These are phyloP conservation scores for Prochilodus magdalenae DNA, from an alignment of 2,113 vertebrate species.

Conservation along the genomic window DNA sequence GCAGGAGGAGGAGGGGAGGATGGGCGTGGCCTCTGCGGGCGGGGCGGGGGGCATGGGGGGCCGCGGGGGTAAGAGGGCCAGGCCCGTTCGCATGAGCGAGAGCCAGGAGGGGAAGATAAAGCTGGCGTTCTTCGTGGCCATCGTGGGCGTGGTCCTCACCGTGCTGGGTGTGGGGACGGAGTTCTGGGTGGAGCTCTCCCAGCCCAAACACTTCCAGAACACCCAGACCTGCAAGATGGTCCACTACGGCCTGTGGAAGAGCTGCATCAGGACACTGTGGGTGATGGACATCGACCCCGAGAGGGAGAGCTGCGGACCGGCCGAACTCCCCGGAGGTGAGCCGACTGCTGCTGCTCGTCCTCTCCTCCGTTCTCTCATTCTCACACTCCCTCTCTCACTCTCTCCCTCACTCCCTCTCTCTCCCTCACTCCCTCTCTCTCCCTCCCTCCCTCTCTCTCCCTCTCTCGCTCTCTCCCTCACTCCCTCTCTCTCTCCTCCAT, in stretches of 20 bases:
- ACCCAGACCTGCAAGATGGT: constrained; percentile 83
- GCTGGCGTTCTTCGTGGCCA: constrained; percentile 78
- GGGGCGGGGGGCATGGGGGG: constrained; percentile 61
- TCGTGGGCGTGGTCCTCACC: constrained; percentile 82
- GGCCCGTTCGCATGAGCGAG: constrained; percentile 68
- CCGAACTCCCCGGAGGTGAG: constrained; percentile 86
- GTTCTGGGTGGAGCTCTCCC: constrained; percentile 90
- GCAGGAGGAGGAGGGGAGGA: constrained; percentile 78
- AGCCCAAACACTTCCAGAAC: constrained; percentile 79
- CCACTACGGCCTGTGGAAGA: constrained; percentile 89
- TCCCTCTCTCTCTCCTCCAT: background rate
- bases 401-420: background rate
- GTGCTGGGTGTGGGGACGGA: constrained; percentile 88
- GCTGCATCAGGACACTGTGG: constrained; percentile 85
- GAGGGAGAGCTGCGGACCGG: constrained; percentile 85
- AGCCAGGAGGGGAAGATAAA: constrained; percentile 78
- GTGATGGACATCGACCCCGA: constrained; percentile 81
- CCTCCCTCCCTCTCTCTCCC: too few species aligned
- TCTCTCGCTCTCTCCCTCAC: background rate
- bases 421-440: background rate
- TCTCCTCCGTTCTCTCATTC: background rate
- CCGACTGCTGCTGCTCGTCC: too few species aligned
- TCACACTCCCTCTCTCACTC: too few species aligned
- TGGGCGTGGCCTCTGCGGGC: constrained; percentile 61
- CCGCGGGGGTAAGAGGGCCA: constrained; percentile 53